phyloP scores from a whole-genome alignment of 2,888 invertebrate genomes.

The Drepanosiphum platanoidis region DNA sequence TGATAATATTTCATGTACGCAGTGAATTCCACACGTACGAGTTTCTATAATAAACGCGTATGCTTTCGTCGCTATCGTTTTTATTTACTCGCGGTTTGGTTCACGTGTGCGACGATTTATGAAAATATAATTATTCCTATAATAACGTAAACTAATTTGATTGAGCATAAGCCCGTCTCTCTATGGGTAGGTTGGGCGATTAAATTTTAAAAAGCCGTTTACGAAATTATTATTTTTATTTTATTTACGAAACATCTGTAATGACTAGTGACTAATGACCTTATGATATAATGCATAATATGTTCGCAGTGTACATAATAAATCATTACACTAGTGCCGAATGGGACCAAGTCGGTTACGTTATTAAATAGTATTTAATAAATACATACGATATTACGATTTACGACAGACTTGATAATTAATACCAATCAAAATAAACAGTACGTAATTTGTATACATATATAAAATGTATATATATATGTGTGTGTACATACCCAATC shows the following conservation, averaged over 20 bases:
- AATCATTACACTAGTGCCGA: neutral
- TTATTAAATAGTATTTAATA: neutral
- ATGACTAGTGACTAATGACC: no score
- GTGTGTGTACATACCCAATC: conserved; percentile 68
- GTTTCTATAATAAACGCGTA: no score
- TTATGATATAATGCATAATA: no score
- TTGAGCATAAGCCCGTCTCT: no score
- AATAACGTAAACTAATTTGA: no score
- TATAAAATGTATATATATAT: no score
- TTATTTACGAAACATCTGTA: no score
- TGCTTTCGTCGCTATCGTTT: neutral
- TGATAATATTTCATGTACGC: no score
- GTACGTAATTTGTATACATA: neutral
- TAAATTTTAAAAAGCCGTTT: neutral
- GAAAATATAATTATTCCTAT: neutral
- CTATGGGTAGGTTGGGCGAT: no score
- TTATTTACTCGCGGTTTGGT: neutral
- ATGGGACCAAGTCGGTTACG: neutral
- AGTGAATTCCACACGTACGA: no score
- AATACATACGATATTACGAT: neutral
- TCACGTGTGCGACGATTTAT: neutral
- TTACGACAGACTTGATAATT: neutral
- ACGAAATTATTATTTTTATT: neutral
- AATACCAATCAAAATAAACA: neutral
- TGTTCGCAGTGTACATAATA: neutral